phyloP scores from a whole-genome alignment of 1,140 invertebrate genomes.

The Achatina immaculata region DNA sequence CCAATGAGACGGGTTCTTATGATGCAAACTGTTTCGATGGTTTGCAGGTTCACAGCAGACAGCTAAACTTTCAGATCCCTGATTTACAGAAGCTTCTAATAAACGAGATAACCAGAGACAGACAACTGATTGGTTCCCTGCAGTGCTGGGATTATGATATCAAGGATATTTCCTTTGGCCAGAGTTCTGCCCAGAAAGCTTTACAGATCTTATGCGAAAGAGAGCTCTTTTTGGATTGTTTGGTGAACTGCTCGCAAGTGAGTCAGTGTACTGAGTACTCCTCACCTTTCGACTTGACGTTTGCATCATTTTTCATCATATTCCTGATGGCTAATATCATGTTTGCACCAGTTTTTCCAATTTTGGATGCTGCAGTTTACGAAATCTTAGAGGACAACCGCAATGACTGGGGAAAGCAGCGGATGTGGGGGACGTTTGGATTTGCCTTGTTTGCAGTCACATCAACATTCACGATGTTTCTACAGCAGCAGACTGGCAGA shows the following conservation, averaged over 20 bases:
- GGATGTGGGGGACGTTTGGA: conserved; percentile 39
- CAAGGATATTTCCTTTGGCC: conserved; percentile 46
- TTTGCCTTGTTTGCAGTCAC: conserved; percentile 50
- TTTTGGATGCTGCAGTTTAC: conserved; percentile 42
- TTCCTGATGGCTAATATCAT: conserved; percentile 38
- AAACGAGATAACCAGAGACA: conserved; percentile 43
- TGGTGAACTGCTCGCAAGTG: conserved; percentile 43
- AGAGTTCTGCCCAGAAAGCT: conserved; percentile 33
- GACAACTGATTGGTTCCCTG: background rate
- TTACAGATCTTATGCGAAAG: conserved; percentile 56
- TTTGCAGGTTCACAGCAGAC: background rate
- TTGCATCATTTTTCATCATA: conserved; percentile 33
- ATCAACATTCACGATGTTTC: conserved; percentile 55
- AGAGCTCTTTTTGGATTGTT: conserved; percentile 49
- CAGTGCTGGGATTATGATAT: conserved; percentile 56
- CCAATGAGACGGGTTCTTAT: conserved; percentile 28
- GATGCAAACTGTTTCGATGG: conserved; percentile 35
- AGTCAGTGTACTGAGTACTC: conserved; percentile 20
- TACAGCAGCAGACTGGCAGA: conserved; percentile 59
- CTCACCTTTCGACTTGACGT: conserved; percentile 38
- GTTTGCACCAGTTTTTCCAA: conserved; percentile 38
- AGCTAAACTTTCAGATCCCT: conserved; percentile 26
- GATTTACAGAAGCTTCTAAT: conserved; percentile 39
- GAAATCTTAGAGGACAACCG: conserved; percentile 32
- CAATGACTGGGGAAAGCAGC: conserved; percentile 39